Percentiles rank a stretch among this genome's conserved stretches.
phyloP scores from a whole-genome alignment of 2,797 vertebrate genomes.

The Sus cebifrons region DNA sequence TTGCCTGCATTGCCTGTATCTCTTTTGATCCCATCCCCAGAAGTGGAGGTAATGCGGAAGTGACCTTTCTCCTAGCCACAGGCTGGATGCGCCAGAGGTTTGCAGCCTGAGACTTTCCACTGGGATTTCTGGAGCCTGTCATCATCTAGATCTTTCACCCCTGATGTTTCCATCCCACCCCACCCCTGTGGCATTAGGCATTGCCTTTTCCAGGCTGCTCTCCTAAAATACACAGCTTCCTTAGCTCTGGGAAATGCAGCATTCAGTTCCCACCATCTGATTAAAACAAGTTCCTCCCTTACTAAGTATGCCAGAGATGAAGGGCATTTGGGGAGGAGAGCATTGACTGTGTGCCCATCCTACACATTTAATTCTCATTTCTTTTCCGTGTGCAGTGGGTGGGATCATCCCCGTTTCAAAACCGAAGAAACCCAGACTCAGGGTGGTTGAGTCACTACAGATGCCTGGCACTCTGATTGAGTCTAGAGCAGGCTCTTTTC shows the following conservation, averaged over 20 bases:
- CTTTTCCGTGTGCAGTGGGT: not conserved
- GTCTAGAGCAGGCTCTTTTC: not conserved
- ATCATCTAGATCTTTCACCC: too few species aligned
- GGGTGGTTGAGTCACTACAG: not conserved
- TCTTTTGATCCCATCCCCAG: slow-evolving; percentile 41
- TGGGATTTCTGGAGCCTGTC: not conserved
- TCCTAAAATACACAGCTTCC: not conserved
- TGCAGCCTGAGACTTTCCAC: not conserved
- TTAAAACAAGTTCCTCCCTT: not conserved
- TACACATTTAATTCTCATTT: not conserved
- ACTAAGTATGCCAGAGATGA: not conserved
- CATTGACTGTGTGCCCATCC: not conserved
- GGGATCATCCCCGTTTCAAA: not conserved
- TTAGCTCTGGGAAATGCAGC: not conserved
- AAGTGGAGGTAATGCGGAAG: not conserved
- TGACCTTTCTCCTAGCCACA: not conserved
- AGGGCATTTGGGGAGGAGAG: not conserved
- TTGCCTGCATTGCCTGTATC: slow-evolving; percentile 27
- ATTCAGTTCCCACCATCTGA: not conserved
- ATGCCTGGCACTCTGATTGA: not conserved
- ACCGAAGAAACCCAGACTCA: not conserved
- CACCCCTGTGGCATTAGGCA: not conserved
- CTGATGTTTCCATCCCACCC: not conserved
- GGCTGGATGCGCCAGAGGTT: not conserved
- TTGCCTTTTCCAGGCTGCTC: not conserved